phyloP scores from a whole-genome alignment of 2,113 vertebrate species.

The Oreochromis spilurus region DNA sequence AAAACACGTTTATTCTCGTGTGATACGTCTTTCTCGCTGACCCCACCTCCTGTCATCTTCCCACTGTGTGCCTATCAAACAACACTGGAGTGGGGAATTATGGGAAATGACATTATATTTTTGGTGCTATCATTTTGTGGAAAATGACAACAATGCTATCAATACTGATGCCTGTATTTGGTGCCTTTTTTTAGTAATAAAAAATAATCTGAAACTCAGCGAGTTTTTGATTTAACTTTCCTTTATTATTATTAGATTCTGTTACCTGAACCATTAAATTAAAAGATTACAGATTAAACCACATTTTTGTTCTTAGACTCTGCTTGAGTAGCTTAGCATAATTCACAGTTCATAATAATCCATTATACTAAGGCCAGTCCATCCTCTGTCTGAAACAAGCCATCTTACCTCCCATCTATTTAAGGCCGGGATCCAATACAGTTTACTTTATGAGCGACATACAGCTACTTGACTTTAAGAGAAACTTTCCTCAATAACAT shows the following conservation, averaged over 20 bases:
- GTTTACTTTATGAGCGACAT: accelerated
- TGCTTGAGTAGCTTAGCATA: neutral
- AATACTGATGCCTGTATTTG: constrained; percentile 61
- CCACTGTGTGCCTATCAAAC: constrained; percentile 63
- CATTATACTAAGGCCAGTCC: neutral
- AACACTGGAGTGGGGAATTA: constrained; percentile 25
- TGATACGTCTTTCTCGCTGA: neutral
- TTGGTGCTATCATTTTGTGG: constrained; percentile 80
- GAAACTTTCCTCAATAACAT: neutral
- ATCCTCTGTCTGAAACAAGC: neutral
- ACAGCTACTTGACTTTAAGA: neutral
- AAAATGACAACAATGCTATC: constrained; percentile 66
- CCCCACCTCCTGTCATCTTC: constrained; percentile 6
- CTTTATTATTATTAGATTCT: neutral
- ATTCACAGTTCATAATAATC: neutral
- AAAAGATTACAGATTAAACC: neutral
- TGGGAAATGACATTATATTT: constrained; percentile 59
- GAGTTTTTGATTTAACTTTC: neutral
- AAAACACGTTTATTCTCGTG: neutral
- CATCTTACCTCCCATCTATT: accelerated
- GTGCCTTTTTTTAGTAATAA: constrained; percentile 70
- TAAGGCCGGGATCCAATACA: neutral
- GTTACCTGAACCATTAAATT: neutral
- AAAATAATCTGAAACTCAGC: constrained; percentile 1
- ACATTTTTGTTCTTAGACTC: neutral